Conservation (phyloP, 2,113 vertebrate genomes). For the Hiodon alosoides region DNA sequence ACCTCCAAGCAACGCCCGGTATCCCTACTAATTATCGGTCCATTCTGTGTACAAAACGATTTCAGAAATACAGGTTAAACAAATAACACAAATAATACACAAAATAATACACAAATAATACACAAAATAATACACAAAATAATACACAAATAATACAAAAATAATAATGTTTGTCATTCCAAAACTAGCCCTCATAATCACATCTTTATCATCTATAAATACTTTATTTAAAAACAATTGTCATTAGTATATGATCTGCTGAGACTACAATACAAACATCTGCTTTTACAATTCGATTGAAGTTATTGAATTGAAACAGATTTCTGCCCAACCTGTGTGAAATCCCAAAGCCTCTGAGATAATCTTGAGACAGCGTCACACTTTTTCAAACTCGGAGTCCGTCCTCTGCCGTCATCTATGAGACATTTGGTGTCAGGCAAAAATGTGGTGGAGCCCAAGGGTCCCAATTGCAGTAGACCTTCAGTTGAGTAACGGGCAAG, state of each 20-base stretch:
- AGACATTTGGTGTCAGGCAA: conserved; percentile 95
- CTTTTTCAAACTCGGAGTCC: conserved; percentile 78
- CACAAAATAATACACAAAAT: neutral
- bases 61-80: neutral
- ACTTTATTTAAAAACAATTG: neutral
- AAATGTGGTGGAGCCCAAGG: conserved; percentile 88
- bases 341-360: conserved; percentile 91
- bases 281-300: neutral
- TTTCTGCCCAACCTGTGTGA: conserved; percentile 72
- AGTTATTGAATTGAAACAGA: neutral
- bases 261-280: neutral
- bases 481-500: conserved; percentile 86
- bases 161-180: neutral
- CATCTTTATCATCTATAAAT: neutral
- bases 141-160: neutral
- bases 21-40: conserved; percentile 93
- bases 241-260: neutral
- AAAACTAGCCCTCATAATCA: neutral
- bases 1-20: conserved; percentile 94
- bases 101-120: neutral
- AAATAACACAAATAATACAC: neutral
- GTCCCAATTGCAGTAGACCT: conserved; percentile 88
- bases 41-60: conserved; percentile 62
- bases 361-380: conserved; percentile 75
- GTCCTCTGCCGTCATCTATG: conserved; percentile 80